Evolutionary conservation across 2,888 invertebrate species (phyloP), one percentile per base, ranked within the genome.

Genomic region (Clivina fossor): DNA sequence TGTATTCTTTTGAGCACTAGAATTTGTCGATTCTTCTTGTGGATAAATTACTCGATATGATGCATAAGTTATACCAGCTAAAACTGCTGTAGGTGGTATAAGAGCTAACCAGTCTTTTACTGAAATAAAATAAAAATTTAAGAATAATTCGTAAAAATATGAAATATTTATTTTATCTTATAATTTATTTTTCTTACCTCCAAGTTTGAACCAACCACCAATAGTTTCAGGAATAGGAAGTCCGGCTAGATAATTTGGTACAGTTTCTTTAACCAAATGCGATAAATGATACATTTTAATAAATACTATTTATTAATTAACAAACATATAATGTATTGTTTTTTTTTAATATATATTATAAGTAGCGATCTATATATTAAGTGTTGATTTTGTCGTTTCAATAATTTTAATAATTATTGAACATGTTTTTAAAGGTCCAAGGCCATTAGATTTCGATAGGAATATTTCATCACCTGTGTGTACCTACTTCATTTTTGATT

Each of bases 181-280:
- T 37, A 8, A 2, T 15, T 9, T 11, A 37, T 37, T 15, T 8
- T 64, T 75, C 80, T 79, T 79, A 93, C 93, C 80, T 75, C 91
- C 86, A 61, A 93, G 80, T 66, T 81, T 83, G 73, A 93, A 91
- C 88, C 92, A 90, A 69, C 93, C 93, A 60, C 87, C 84, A 63
- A 93, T 73, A 9, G 85, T 80, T 69, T 90, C 85, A 5, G 94
- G 93, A 71, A 94, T 84, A 15, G 93, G 94, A 61, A 94, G 77
- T 69, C 80, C 81, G 50, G 88, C 78, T 65, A 94, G 79, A 77
- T 94, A 94, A 74, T 90, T 86, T 2, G 93, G 93, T 63, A 93
- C 74, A 35, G 86, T 82, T 59, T 83, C 82, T 76, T 88, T 90
- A 3, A 93, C 83, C 66, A 90, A 75, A 68, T 82, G 81, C 47